Evolutionary conservation across 1,140 invertebrate species (phyloP), one percentile per base, ranked within the genome.

Genomic region (Cataglyphis hispanica): DNA sequence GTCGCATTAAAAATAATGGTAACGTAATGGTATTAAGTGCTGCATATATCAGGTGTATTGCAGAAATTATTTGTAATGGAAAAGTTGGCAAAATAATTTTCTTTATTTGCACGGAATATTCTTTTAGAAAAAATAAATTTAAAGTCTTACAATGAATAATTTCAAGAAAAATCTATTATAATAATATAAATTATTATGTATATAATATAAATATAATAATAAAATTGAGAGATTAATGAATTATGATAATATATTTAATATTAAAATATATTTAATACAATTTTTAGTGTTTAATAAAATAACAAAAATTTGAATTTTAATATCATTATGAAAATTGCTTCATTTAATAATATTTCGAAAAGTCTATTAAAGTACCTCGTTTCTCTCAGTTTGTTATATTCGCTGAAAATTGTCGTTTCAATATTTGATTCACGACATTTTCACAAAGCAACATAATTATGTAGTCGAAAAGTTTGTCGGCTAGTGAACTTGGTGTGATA

Each of bases 371-470:
- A 66, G 22, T 50, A 66, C 27, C 46, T 77, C 50, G 40, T 77
- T 77, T 40, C 46, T 50, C 46, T 50, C 16, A 53, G 43, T 78
- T 78, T 67, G 34, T 27, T 50, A 16, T 27, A 67, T 10, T 5
- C 8, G 27, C 7, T 78, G 46, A 50, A n/a, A 64, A 34, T 76
- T 43, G 19, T 77, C 8, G 25, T n/a, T 50, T 5, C 61, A 78
- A 78, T 78, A 66, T 67, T 78, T 78, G 43, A 78, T 67, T 78
- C 10, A 16, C 11, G 43, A 78, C 63, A 67, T 64, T 67, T 66
- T 78, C 11, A 34, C 27, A 67, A 66, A 78, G 25, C n/a, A 67
- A 22, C 46, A 22, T 78, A 76, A 76, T 76, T 43, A 61, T 27
- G 13, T 16, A 34, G 8, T 37, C n/a, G 40, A n/a, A 67, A 67